Conservation (phyloP, 2,797 vertebrate genomes). For the Poeciliopsis gracilis region DNA sequence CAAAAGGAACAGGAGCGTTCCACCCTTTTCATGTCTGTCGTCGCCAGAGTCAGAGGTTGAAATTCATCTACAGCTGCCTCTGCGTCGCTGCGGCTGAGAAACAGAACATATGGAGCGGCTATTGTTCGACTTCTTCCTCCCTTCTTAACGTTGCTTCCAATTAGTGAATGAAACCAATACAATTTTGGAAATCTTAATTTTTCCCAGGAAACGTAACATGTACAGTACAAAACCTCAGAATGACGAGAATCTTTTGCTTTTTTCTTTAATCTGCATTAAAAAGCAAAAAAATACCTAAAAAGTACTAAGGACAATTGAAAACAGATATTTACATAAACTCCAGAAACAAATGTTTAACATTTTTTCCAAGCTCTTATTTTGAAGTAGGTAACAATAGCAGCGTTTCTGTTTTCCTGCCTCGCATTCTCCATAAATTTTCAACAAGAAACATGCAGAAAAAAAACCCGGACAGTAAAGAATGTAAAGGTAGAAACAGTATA, state of each 20-base stretch:
- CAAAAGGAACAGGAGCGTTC: slow-evolving; percentile 47
- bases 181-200: background rate
- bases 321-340: background rate
- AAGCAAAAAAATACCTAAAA: background rate
- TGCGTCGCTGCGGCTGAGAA: slow-evolving; percentile 56
- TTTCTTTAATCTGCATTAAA: background rate
- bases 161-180: background rate
- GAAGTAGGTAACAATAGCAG: background rate
- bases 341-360: background rate
- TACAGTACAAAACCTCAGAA: background rate
- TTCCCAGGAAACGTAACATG: background rate
- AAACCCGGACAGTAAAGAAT: no score
- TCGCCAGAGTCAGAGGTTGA: slow-evolving; percentile 63
- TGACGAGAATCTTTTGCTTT: background rate
- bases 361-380: background rate
- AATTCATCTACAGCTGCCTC: slow-evolving; percentile 78
- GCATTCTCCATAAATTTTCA: no score
- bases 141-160: background rate
- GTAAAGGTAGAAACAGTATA: no score
- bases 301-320: background rate
- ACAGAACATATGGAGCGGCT: slow-evolving; percentile 52
- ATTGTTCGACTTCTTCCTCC: slow-evolving; percentile 25
- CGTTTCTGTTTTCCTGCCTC: background rate
- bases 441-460: no score
- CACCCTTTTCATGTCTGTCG: slow-evolving; percentile 69